These are phyloP conservation scores for Rhinolophus sinicus DNA, from an alignment of 2,113 vertebrate genomes.

Conservation along the genomic window DNA sequence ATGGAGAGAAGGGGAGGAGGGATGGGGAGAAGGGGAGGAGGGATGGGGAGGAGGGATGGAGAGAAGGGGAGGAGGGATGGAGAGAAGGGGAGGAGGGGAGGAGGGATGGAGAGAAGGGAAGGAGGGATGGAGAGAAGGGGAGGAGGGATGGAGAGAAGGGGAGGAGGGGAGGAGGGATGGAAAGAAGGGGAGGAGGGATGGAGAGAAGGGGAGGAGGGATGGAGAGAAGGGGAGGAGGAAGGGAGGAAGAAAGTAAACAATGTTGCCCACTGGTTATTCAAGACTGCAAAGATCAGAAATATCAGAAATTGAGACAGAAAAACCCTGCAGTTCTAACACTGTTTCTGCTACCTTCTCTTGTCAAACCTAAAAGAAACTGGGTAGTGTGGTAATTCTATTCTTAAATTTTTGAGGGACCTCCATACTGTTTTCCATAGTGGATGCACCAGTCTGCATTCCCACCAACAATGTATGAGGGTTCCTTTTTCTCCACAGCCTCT, in stretches of 20 bases:
- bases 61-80: rapidly evolving
- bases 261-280: neutral
- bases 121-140: no score
- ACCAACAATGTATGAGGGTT: no score
- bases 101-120: no score
- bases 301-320: slow-evolving; percentile 17
- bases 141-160: rapidly evolving
- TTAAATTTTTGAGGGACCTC: no score
- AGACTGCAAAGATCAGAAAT: neutral
- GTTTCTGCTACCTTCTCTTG: slow-evolving; percentile 21
- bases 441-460: no score
- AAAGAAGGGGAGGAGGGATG: rapidly evolving
- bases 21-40: rapidly evolving
- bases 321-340: neutral
- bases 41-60: no score
- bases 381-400: no score
- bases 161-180: no score
- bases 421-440: no score
- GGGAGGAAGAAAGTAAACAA: neutral
- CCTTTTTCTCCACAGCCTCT: no score
- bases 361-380: slow-evolving; percentile 20
- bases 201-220: rapidly evolving
- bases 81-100: no score
- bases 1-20: rapidly evolving
- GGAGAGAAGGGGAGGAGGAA: no score